These are phyloP conservation scores for Oncopeltus fasciatus DNA, from an alignment of 1,140 invertebrate species.

Conservation along the genomic window DNA sequence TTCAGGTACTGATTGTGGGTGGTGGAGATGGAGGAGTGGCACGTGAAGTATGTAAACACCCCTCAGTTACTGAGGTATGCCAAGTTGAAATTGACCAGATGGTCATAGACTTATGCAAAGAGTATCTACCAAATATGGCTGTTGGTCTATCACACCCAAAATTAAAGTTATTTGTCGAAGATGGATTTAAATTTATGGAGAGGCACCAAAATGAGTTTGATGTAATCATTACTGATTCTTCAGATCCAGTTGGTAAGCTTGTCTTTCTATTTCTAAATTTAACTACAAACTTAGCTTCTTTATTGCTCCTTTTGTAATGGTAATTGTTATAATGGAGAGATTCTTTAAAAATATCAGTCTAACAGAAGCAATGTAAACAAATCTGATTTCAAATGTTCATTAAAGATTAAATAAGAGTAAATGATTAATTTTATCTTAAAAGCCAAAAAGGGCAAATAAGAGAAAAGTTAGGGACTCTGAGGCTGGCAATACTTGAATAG, in stretches of 20 bases:
- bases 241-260: conserved; percentile 71
- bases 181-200: conserved; percentile 91
- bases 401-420: too few relatives aligned
- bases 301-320: too few relatives aligned
- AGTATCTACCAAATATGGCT: conserved; percentile 83
- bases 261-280: too few relatives aligned
- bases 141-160: conserved; percentile 71
- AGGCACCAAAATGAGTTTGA: conserved; percentile 77
- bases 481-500: too few relatives aligned
- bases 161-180: conserved; percentile 69
- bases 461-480: too few relatives aligned
- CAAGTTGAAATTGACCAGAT: conserved; percentile 90
- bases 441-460: too few relatives aligned
- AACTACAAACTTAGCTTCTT: too few relatives aligned
- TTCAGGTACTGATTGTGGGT: conserved; percentile 83
- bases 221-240: conserved; percentile 96
- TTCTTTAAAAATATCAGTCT: too few relatives aligned
- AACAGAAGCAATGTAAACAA: too few relatives aligned
- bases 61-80: conserved; percentile 66
- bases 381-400: too few relatives aligned
- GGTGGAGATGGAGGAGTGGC: conserved; percentile 95
- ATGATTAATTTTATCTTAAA: too few relatives aligned
- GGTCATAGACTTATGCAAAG: conserved; percentile 84
- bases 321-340: too few relatives aligned
- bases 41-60: conserved; percentile 87